Evolutionary conservation across 2,113 vertebrate species (phyloP).

Genomic region (Panthera leo): DNA sequence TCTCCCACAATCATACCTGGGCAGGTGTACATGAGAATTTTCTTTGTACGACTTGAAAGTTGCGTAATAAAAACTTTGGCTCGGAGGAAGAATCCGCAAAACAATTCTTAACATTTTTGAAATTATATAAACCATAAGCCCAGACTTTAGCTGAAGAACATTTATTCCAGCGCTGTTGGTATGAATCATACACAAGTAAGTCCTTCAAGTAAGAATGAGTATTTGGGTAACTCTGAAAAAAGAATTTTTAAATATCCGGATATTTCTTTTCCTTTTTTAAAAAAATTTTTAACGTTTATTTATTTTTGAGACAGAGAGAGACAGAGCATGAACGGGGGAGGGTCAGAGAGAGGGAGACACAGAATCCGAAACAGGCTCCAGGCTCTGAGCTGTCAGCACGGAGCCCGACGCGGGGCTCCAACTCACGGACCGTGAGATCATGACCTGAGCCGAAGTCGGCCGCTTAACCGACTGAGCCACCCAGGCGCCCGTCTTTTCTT

Average conservation of each 20-base stretch:
- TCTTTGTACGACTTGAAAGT: background rate
- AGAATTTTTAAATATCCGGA: background rate
- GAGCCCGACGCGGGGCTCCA: rapidly evolving
- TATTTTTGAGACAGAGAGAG: too few relatives aligned
- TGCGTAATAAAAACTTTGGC: background rate
- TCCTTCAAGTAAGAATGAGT: background rate
- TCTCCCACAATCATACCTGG: background rate
- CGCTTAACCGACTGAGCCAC: too few relatives aligned
- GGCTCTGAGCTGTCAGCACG: too few relatives aligned
- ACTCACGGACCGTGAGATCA: too few relatives aligned
- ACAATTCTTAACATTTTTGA: background rate
- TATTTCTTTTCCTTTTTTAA: too few relatives aligned
- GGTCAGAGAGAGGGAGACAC: too few relatives aligned
- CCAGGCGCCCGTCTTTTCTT: too few relatives aligned
- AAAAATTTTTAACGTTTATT: too few relatives aligned
- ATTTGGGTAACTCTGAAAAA: background rate
- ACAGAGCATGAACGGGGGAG: too few relatives aligned
- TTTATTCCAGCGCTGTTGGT: background rate
- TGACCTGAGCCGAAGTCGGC: too few relatives aligned
- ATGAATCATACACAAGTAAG: background rate
- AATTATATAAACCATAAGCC: background rate
- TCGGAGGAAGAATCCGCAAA: background rate
- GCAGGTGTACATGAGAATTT: background rate
- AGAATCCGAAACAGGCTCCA: too few relatives aligned
- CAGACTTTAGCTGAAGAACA: background rate